These are phyloP conservation scores for Ophiodon elongatus DNA, from an alignment of 2,113 vertebrate species.

Conservation along the genomic window DNA sequence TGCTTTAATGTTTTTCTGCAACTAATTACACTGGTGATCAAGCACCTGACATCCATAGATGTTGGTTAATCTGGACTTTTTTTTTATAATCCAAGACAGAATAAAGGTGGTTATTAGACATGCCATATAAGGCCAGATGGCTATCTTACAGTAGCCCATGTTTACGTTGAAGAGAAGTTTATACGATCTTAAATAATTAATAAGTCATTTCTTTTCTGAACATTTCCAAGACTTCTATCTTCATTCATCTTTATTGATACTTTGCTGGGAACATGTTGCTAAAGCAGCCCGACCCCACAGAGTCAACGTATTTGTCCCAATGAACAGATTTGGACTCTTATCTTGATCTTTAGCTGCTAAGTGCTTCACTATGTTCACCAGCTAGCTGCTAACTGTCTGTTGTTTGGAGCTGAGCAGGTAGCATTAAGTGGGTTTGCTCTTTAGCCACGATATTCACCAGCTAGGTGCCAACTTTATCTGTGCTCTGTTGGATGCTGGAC, in stretches of 20 bases:
- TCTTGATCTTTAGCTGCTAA: neutral
- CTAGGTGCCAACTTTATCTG: no score
- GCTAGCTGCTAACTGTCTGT: neutral
- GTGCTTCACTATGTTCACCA: neutral
- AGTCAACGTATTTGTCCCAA: neutral
- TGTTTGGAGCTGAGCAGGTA: neutral
- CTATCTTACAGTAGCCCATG: neutral
- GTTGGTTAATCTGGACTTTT: neutral
- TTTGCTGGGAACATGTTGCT: neutral
- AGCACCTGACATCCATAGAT: neutral
- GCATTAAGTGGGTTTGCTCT: neutral
- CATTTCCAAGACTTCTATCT: neutral
- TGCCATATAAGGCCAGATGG: neutral
- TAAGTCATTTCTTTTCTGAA: neutral
- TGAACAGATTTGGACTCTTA: neutral
- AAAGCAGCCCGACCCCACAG: neutral
- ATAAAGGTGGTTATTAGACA: neutral
- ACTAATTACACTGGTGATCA: slow-evolving; percentile 1
- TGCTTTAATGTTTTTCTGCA: slow-evolving; percentile 9
- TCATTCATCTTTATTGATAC: neutral
- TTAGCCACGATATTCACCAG: neutral
- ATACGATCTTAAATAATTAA: neutral
- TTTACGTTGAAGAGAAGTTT: neutral
- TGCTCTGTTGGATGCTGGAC: neutral
- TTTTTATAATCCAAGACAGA: neutral